Evolutionary conservation across 1,140 invertebrate genomes (phyloP).

Genomic region (Spodoptera frugiperda): DNA sequence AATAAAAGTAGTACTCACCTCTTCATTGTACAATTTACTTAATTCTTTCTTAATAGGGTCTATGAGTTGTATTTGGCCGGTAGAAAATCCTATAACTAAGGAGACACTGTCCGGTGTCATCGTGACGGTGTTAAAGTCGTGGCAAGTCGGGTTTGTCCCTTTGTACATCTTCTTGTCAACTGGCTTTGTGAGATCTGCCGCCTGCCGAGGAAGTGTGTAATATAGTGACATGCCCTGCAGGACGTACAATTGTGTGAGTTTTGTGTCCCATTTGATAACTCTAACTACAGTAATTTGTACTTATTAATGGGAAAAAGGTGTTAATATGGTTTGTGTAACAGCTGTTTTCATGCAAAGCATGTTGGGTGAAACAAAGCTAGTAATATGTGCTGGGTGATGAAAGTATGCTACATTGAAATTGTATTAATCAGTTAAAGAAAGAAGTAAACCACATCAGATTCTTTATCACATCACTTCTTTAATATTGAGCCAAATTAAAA

Average conservation of each 20-base stretch:
- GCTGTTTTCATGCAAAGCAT: too few relatives aligned
- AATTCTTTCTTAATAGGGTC: conserved; percentile 98
- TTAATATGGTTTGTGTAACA: too few relatives aligned
- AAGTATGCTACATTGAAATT: too few relatives aligned
- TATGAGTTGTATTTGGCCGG: conserved; percentile 98
- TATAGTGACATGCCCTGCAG: conserved; percentile 45
- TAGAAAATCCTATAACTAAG: conserved; percentile 98
- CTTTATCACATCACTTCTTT: too few relatives aligned
- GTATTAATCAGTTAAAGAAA: too few relatives aligned
- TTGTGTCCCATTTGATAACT: conserved; percentile 4
- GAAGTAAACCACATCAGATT: too few relatives aligned
- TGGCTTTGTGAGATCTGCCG: conserved; percentile 97
- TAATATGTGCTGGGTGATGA: too few relatives aligned
- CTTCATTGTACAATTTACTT: conserved; percentile 99
- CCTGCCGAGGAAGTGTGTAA: conserved; percentile 86
- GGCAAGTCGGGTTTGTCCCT: conserved; percentile 99
- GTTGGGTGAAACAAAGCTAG: too few relatives aligned
- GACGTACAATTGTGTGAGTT: conserved; percentile 31
- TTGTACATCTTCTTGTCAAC: conserved; percentile 99
- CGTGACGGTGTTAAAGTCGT: conserved; percentile 97
- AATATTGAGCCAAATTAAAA: too few relatives aligned
- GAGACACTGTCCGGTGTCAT: conserved; percentile 93
- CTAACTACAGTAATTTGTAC: not conserved
- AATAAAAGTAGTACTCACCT: conserved; percentile 88
- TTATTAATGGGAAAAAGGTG: not conserved